Base-by-base conservation (phyloP, 2,113 vertebrate genomes). In the Nothoprocta perdicaria region DNA sequence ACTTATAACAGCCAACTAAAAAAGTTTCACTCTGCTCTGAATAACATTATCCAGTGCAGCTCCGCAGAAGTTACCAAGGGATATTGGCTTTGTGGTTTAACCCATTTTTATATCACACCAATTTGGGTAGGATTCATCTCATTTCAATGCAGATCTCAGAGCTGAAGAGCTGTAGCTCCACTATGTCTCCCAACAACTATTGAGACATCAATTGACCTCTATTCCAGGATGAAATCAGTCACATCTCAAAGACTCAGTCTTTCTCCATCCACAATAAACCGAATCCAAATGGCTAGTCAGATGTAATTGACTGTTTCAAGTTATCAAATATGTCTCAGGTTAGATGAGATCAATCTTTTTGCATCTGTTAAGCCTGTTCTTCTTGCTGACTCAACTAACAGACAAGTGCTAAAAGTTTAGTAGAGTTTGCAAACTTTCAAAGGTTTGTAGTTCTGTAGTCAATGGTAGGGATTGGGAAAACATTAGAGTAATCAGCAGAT, bases 401-500 rank as follows among this genome's bases (percentile, higher is more conserved):
- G 13, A 45, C 22, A 89, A 31, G 29, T 29, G 53, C 53, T 29
- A 31, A 57, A 57, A 31, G 29, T 57, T 31, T 57, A 57, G 53
- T 9, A 6, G 29, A 57, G 53, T 31, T 57, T 74, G 55, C 63
- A 22, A 87, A 85, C 45, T 77, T 80, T 10, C 60, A 67, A 46
- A 71, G 38, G 50, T 6, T 61, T 65, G 53, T 76, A 58, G 83
- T 62, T 74, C 60, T n/a, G 12, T 38, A 83, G 50, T 17, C 72
- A 13, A 11, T 26, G 31, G 33, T 24, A 61, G 65, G 53, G 57
- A 71, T 57, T 57, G 76, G 65, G 24, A 41, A 85, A 83, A 80
- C 50, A 71, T 95, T 89, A 85, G 15, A 57, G 33, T 67, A 65
- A 71, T 61, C 85, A 95, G 61, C 57, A 88, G 76, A 71, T 85